phyloP scores from a whole-genome alignment of 2,113 vertebrate genomes.

The Chaetura pelagica region DNA sequence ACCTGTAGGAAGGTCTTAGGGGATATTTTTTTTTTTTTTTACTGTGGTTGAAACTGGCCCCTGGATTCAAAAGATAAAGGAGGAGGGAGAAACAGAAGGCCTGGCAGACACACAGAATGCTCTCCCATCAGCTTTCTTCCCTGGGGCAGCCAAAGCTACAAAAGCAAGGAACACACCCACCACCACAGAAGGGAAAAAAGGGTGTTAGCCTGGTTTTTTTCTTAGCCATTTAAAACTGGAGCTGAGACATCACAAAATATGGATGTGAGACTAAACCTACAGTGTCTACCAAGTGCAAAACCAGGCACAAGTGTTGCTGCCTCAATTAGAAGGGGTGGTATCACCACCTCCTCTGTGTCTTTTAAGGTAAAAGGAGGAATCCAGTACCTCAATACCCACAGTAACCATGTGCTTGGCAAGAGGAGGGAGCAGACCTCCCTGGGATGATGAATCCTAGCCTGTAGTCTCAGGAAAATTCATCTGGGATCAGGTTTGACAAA shows the following conservation, averaged over 20 bases:
- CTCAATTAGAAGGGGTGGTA: neutral
- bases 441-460: neutral
- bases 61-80: neutral
- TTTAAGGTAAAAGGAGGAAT: neutral
- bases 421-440: neutral
- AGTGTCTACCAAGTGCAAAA: neutral
- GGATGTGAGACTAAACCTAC: neutral
- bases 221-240: neutral
- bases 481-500: neutral
- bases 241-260: neutral
- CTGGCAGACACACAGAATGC: neutral
- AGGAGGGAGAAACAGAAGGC: neutral
- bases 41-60: neutral
- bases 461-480: neutral
- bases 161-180: neutral
- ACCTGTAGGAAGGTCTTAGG: neutral
- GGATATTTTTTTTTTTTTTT: neutral
- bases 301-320: neutral
- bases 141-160: neutral
- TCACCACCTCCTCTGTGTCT: neutral
- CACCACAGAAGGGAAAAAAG: neutral
- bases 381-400: neutral
- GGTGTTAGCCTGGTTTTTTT: neutral
- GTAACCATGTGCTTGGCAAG: fast-evolving
- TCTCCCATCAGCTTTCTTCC: neutral